Evolutionary conservation across 1,140 invertebrate species (phyloP), one percentile per base, ranked within the genome.

Genomic region (Cydia splendana): DNA sequence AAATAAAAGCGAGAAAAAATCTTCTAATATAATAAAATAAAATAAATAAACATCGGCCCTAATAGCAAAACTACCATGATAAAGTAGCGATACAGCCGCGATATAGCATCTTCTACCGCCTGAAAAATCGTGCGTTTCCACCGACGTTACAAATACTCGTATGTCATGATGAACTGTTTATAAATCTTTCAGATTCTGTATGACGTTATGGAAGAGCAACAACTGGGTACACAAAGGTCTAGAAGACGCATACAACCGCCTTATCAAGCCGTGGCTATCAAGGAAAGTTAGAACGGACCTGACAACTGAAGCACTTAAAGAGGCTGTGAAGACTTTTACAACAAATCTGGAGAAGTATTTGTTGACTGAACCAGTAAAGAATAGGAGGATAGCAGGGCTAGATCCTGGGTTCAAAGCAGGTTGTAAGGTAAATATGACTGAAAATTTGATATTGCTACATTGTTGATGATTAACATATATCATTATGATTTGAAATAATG

Each of bases 391-490:
- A 65, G 87, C 98, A 13, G 98, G 97, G 0, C 94, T 99, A 57
- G 98, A 99, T 94, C 98, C 98, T 3, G 96, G 98, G 0, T 98
- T 96, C 87, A 93, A 87, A 75, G 95, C 97, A 85, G 98, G 98
- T 2, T 98, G 98, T 87, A 98, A 99, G 94, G 86, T 97, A 75
- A 96, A 34, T 34, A 30, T 30, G 30, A 30, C 4, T 30, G 30
- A 24, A 30, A 30, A 30, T 2, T 30, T 4, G 30, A 2, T 30
- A 4, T 4, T 30, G 4, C 28, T 1, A 28, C 1, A 28, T 1
- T 3, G 28, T 28, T 28, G 28, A 28, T n/a, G n/a, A n/a, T n/a
- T n/a, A n/a, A n/a, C 24, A 24, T 30, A 2, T 30, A 30, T 30
- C 30, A 30, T 2, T 30, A 30, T 30, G 30, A 30, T 30, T 30